Percentiles rank a stretch among this genome's conserved stretches.
Evolutionary conservation across 2,888 invertebrate species (phyloP).

Genomic region (Pyrrhia umbra): DNA sequence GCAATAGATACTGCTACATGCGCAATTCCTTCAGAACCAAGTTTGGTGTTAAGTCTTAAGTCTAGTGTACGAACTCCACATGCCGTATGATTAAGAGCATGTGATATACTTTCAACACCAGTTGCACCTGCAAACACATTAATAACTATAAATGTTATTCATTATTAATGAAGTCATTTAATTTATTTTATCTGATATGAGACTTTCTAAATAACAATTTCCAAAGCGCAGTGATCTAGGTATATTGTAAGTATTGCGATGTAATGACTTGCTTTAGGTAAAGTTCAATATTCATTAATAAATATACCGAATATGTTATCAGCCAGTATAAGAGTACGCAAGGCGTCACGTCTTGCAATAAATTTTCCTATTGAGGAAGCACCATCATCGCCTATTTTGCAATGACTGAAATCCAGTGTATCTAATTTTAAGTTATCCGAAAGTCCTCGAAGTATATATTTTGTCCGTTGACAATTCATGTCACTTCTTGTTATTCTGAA

Average conservation of each 20-base stretch:
- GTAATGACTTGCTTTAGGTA: too few relatives aligned
- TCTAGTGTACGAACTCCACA: constrained; percentile 82
- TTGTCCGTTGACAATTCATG: constrained; percentile 85
- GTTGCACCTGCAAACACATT: constrained; percentile 73
- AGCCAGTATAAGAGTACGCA: constrained; percentile 85
- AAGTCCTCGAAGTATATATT: constrained; percentile 84
- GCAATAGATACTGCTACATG: constrained; percentile 85
- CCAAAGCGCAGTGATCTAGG: too few relatives aligned
- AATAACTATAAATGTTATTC: neutral
- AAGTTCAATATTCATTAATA: too few relatives aligned
- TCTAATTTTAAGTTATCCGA: constrained; percentile 82
- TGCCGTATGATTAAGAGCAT: constrained; percentile 81
- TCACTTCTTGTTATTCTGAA: constrained; percentile 85
- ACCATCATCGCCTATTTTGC: constrained; percentile 91
- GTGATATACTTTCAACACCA: constrained; percentile 83
- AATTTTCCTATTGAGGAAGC: constrained; percentile 91
- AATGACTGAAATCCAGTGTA: constrained; percentile 92
- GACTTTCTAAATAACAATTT: too few relatives aligned
- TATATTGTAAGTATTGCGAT: neutral
- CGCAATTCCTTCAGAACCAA: constrained; percentile 86
- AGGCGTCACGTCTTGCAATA: constrained; percentile 83
- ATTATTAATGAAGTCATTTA: neutral
- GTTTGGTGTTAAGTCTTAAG: constrained; percentile 82
- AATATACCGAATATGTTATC: constrained; percentile 90
- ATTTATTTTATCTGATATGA: too few relatives aligned